Evolutionary conservation across 2,888 invertebrate genomes (phyloP).

Genomic region (Crepidodera aurea): DNA sequence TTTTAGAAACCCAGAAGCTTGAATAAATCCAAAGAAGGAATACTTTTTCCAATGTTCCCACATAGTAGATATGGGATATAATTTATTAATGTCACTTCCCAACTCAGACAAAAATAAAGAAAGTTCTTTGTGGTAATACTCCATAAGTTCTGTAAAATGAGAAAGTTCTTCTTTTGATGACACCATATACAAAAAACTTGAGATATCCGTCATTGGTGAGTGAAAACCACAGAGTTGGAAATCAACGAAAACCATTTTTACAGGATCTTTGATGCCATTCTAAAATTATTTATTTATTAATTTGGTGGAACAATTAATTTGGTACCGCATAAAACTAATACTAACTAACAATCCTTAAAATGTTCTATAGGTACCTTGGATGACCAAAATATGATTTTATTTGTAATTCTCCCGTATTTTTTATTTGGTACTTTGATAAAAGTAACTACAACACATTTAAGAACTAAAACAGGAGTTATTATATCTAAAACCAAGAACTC

Average conservation of each 20-base stretch:
- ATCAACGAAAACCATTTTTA: conserved; percentile 44
- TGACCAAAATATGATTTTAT: too few relatives aligned
- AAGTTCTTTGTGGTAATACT: conserved; percentile 51
- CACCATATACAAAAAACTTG: conserved; percentile 50
- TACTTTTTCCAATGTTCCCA: conserved; percentile 49
- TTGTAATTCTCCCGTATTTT: too few relatives aligned
- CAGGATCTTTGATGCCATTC: conserved; percentile 33
- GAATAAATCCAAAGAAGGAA: conserved; percentile 23
- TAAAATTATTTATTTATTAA: conserved; percentile 29
- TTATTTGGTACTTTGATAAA: too few relatives aligned
- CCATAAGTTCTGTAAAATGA: conserved; percentile 46
- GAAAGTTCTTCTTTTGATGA: conserved; percentile 44
- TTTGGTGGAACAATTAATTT: too few relatives aligned
- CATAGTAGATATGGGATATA: conserved; percentile 50
- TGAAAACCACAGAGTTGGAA: conserved; percentile 46
- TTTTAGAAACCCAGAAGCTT: not conserved
- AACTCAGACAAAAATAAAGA: conserved; percentile 42
- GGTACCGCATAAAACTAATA: too few relatives aligned
- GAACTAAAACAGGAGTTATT: too few relatives aligned
- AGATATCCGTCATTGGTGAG: conserved; percentile 50
- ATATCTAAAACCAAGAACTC: too few relatives aligned
- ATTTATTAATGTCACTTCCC: conserved; percentile 47
- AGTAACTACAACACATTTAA: too few relatives aligned
- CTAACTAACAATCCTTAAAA: too few relatives aligned
- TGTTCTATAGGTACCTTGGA: too few relatives aligned